Evolutionary conservation across 2,113 vertebrate species (phyloP), one percentile per base, ranked within the genome.

Genomic region (Willisornis vidua): DNA sequence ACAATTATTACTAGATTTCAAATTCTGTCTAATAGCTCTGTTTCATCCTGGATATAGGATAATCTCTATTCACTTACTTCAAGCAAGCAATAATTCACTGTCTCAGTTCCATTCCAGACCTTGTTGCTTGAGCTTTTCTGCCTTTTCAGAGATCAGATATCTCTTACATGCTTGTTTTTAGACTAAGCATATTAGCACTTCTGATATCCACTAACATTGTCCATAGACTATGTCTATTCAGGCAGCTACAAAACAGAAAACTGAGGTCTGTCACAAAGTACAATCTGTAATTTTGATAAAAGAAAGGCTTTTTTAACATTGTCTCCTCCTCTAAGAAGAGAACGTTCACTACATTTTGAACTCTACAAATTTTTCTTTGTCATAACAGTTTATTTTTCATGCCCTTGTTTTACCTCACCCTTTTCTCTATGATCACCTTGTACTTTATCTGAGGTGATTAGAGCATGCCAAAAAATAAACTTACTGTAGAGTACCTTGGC

Each of bases 391-490:
- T 84, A 29, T 73, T 94, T 90, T 85, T 89, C 35, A 20, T 85
- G 48, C 46, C 37, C 49, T 85, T 83, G 29, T 49, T 90, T 95
- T 89, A 75, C 51, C 57, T 86, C 72, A 89, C 35, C 71, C 35
- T 86, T 83, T 93, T 86, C 67, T 55, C 67, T 76, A 10, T 74
- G 91, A 89, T 87, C 90, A 94, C 51, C 33, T 89, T 80, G 86
- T 93, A 76, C 75, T 87, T 94, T 91, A 61, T 85, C 71, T 81
- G 48, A 82, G 59, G 71, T 92, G 67, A 79, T 76, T 90, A 41
- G 73, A 82, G 85, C 31, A 67, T 77, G 55, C 73, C 74, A 78
- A 72, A 89, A 96, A 95, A 33, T 92, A 95, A 96, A 97, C 85
- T 70, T 90, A 77, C 25, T 79, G 61, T 89, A 73, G 59, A 78